These are phyloP conservation scores for Orthosia gothica DNA, from an alignment of 2,888 invertebrate genomes.

Conservation along the genomic window DNA sequence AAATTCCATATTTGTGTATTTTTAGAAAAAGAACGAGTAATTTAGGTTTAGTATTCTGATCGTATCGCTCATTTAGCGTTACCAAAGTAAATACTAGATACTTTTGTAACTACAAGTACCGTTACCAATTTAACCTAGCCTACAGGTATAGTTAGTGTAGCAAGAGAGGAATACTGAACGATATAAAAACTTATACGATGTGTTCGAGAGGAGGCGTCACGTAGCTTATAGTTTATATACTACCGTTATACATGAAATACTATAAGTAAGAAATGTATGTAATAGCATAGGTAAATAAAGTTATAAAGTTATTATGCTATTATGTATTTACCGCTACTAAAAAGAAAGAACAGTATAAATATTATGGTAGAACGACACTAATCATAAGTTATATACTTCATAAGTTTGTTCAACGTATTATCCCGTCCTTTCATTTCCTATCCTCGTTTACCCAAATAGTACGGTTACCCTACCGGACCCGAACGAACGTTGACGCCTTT, in stretches of 20 bases:
- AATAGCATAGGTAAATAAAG: too few relatives aligned
- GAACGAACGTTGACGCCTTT: conserved; percentile 61
- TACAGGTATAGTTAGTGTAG: neutral
- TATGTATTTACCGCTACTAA: too few relatives aligned
- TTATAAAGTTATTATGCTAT: too few relatives aligned
- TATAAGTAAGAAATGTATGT: too few relatives aligned
- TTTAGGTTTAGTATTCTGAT: neutral
- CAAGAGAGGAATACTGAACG: conserved; percentile 24
- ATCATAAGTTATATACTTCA: neutral
- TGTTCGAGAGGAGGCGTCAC: too few relatives aligned
- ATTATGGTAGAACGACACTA: neutral
- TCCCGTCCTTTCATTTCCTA: conserved; percentile 57
- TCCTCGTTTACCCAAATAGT: conserved; percentile 24
- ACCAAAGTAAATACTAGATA: conserved; percentile 1
- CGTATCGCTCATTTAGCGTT: neutral
- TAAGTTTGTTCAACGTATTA: conserved; percentile 20
- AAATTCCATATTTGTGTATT: neutral
- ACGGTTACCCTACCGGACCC: conserved; percentile 51
- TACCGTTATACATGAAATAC: too few relatives aligned
- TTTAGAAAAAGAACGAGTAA: neutral
- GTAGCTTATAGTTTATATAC: too few relatives aligned
- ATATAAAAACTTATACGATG: neutral
- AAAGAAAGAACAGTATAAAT: neutral
- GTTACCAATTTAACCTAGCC: conserved; percentile 14
- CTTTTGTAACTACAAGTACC: neutral